These are phyloP conservation scores for Labrus mixtus DNA, from an alignment of 2,113 vertebrate species.

Conservation along the genomic window DNA sequence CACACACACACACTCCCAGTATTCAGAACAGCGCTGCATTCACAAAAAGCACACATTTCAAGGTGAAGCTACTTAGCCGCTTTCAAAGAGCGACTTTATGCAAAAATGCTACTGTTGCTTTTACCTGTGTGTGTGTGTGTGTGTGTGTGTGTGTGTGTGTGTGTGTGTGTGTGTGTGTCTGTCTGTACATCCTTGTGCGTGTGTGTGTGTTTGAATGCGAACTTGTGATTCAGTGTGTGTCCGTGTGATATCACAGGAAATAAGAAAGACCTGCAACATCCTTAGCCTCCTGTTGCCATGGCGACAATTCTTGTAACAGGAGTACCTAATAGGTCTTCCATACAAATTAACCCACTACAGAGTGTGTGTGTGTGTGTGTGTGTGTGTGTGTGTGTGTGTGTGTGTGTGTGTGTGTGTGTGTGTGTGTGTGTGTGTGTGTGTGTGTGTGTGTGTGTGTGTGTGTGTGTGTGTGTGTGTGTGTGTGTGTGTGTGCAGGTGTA, in stretches of 20 bases:
- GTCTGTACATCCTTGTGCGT: not conserved
- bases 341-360: slow-evolving; percentile 58
- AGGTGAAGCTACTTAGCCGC: slow-evolving; percentile 51
- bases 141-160: not conserved
- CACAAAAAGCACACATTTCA: slow-evolving; percentile 34
- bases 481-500: not conserved
- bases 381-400: too few relatives aligned
- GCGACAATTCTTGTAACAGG: slow-evolving; percentile 72
- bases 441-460: not conserved
- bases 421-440: not conserved
- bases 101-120: not conserved
- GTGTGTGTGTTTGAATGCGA: slow-evolving; percentile 11
- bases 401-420: not conserved
- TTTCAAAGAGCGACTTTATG: slow-evolving; percentile 2
- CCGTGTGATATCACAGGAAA: slow-evolving; percentile 60
- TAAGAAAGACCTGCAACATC: slow-evolving; percentile 62
- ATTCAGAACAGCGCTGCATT: slow-evolving; percentile 22
- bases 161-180: slow-evolving; percentile 17
- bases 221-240: slow-evolving; percentile 1
- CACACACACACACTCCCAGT: slow-evolving; percentile 12
- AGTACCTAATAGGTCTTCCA: slow-evolving; percentile 57
- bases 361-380: not conserved
- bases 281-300: slow-evolving; percentile 74
- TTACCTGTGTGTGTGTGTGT: slow-evolving; percentile 14
- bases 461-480: not conserved